phyloP scores from a whole-genome alignment of 1,140 invertebrate species.

The Vollenhovia emeryi region DNA sequence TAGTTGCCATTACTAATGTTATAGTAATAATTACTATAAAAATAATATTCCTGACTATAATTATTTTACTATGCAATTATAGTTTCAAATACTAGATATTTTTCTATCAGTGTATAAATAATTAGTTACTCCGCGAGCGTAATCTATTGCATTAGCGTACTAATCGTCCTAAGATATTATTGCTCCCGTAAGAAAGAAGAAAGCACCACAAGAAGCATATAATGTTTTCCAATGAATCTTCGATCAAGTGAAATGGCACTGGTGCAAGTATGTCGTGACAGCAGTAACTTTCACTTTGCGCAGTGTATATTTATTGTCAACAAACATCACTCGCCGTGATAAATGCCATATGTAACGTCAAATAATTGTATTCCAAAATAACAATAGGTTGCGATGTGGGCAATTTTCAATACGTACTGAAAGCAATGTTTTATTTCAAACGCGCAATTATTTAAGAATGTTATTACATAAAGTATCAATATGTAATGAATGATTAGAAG shows the following conservation, averaged over 20 bases:
- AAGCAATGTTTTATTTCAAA: background rate
- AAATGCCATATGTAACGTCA: background rate
- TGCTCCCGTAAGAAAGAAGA: background rate
- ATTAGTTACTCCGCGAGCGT: background rate
- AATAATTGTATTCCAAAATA: background rate
- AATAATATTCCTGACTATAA: too few species aligned
- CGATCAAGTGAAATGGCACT: slow-evolving; percentile 48
- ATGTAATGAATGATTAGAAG: background rate
- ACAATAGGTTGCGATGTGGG: background rate
- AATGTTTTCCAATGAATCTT: background rate
- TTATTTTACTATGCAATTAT: too few species aligned
- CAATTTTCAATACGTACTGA: background rate
- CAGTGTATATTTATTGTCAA: slow-evolving; percentile 48
- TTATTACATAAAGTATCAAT: background rate
- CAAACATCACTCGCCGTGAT: background rate
- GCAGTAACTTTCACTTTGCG: slow-evolving; percentile 58
- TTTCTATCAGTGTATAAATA: too few species aligned
- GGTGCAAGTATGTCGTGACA: slow-evolving; percentile 25
- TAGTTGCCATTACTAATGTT: too few species aligned
- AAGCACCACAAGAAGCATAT: background rate
- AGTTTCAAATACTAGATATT: too few species aligned
- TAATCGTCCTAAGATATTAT: background rate
- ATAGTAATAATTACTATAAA: too few species aligned
- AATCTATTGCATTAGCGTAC: background rate
- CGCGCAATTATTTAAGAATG: background rate